A percentile compares a stretch with the other conserved stretches of the same genome.
These are phyloP conservation scores for Onychorhynchus coronatus DNA, from an alignment of 2,113 vertebrate species.

Conservation along the genomic window DNA sequence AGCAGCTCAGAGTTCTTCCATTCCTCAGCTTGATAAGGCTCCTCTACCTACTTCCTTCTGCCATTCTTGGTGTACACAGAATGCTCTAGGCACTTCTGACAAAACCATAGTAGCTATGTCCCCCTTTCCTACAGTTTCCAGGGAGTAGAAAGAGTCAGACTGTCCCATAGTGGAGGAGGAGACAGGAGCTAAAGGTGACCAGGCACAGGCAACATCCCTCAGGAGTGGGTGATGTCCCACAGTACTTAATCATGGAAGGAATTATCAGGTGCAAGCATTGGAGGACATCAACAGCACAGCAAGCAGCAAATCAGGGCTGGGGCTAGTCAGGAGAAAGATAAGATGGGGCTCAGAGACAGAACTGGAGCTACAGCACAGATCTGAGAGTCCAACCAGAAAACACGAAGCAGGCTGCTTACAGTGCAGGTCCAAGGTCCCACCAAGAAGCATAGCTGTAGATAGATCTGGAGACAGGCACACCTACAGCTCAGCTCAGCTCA, in stretches of 20 bases:
- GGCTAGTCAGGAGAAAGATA: background rate
- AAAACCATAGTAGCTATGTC: accelerated
- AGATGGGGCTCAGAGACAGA: background rate
- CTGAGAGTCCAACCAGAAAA: background rate
- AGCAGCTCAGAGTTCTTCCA: background rate
- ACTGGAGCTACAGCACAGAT: background rate
- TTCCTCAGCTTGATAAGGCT: background rate
- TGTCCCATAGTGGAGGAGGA: background rate
- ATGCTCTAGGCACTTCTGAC: background rate
- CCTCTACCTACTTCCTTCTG: background rate
- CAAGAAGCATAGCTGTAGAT: accelerated
- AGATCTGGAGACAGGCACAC: accelerated
- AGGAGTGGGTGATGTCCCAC: accelerated
- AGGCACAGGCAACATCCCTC: background rate
- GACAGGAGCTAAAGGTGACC: background rate
- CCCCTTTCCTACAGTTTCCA: background rate
- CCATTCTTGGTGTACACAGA: background rate
- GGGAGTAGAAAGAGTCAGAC: background rate
- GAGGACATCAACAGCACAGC: background rate
- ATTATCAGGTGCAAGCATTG: background rate
- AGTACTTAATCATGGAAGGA: background rate
- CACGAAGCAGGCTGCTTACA: background rate
- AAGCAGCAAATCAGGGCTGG: background rate
- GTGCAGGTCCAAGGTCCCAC: background rate
- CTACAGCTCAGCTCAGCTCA: background rate